Base-by-base conservation (phyloP, 1,140 invertebrate species). In the Nautilus pompilius region DNA sequence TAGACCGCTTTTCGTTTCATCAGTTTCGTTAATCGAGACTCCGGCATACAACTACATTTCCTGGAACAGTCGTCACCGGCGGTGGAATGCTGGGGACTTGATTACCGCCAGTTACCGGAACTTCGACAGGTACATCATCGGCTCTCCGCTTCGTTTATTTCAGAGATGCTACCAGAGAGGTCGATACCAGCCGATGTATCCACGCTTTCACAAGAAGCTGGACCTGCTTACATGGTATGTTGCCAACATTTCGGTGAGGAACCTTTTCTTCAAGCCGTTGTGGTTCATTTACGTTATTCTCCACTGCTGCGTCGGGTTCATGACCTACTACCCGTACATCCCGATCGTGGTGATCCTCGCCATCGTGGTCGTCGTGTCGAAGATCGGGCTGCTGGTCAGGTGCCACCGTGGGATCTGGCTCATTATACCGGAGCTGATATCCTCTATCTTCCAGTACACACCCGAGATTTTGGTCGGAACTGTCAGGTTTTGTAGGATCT, bases 251-350 rank as follows among this genome's bases (percentile, higher is more conserved):
- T 54, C 62, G 5, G 15, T 67, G 1, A 20, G 66, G 30, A 64
- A 65, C 33, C 51, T 67, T 55, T 60, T 65, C 29, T 65, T 67
- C 62, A 67, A 67, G 41, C 66, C 66, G 22, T 41, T 67, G 30
- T 24, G 58, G 1, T 55, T 67, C 1, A 20, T 65, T 2, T 67
- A 33, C 36, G 17, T 66, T 5, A 6, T 53, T 13, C 22, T 64
- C 29, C 53, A 64, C 41, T 30, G 57, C 51, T 53, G 64, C 36
- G 53, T 66, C 15, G 26, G 41, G 6, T 29, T 66, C 6, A 54
- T 48, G 41, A n/a, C n/a, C n/a, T n/a, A n/a, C n/a, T 63, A 58
- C 41, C 51, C 60, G 5, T 58, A 15, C 5, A 8, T 59, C 8
- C 61, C 65, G 15, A 66, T 66, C 36, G 32, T 24, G 46, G 51